Evolutionary conservation across 2,888 invertebrate species (phyloP).

Genomic region (Tinea pellionella): DNA sequence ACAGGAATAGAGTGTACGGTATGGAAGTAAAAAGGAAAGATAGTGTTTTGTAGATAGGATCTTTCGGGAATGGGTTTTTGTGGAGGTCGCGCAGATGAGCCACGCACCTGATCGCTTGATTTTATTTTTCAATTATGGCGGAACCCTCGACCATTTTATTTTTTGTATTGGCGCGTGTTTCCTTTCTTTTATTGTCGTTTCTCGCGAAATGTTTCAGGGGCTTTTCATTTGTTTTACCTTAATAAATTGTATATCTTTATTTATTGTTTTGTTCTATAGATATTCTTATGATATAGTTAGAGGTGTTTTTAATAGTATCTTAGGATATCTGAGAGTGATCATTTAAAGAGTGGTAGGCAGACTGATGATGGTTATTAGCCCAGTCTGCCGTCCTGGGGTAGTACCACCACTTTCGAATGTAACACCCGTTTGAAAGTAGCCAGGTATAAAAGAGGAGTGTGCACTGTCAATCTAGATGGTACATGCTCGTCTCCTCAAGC

Average conservation of each 20-base stretch:
- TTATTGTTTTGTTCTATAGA: neutral
- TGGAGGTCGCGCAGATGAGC: constrained; percentile 43
- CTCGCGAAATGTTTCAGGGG: neutral
- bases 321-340: no score
- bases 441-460: no score
- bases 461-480: no score
- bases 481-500: no score
- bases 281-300: no score
- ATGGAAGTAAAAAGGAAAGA: constrained; percentile 31
- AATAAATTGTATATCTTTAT: neutral
- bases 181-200: constrained; percentile 13
- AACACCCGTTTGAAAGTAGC: no score
- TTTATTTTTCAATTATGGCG: constrained; percentile 53
- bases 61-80: constrained; percentile 36
- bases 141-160: constrained; percentile 17
- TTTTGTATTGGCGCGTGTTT: neutral
- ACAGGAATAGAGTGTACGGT: constrained; percentile 26
- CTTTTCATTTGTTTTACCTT: neutral
- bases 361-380: no score
- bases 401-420: no score
- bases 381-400: no score
- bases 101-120: constrained; percentile 58
- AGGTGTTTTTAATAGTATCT: no score
- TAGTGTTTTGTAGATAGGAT: constrained; percentile 29
- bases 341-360: no score